Evolutionary conservation across 2,113 vertebrate genomes (phyloP), one percentile per base, ranked within the genome.

Genomic region (Sisor rabdophorus): DNA sequence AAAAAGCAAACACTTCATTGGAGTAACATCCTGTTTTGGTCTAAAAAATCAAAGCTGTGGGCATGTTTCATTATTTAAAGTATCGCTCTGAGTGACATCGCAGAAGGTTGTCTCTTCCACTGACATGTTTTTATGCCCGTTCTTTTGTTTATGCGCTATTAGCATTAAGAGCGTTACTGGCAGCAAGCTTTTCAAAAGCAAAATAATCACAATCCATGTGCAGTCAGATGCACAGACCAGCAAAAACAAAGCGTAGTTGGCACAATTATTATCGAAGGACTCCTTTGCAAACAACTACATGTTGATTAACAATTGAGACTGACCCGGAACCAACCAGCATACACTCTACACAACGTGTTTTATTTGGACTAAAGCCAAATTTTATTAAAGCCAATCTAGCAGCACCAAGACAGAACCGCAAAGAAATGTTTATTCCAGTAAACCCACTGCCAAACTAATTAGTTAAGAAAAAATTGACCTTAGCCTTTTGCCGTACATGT

Each of bases 101-200:
- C 50, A 11, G 47, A 72, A 72, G 68, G 76, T 78, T 16, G 19
- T 44, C 56, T 26, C 26, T 71, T 22, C 48, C 20, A 17, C 47
- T 13, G 26, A 20, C 36, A 6, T n/a, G 40, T 4, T 58, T 58
- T 58, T 8, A 32, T 54, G 32, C 32, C 20, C n/a, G 17, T 55
- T n/a, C 36, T 20, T 73, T 74, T 74, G 56, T 60, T 61, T 47
- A 16, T n/a, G 30, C 48, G 19, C 50, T 60, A 60, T 76, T 53
- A 76, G 55, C 26, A 50, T 64, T 32, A 52, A 26, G 15, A 20
- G 30, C 28, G 64, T 32, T 87, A 85, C 82, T 78, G 82, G 85
- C 81, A 83, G 44, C 20, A 19, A 40, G 67, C n/a, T n/a, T 8
- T 24, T 19, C 20, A 54, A 55, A 24, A 68, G 17, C 22, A 47